Conservation (phyloP, 2,113 vertebrate species). For the Camelus bactrianus region DNA sequence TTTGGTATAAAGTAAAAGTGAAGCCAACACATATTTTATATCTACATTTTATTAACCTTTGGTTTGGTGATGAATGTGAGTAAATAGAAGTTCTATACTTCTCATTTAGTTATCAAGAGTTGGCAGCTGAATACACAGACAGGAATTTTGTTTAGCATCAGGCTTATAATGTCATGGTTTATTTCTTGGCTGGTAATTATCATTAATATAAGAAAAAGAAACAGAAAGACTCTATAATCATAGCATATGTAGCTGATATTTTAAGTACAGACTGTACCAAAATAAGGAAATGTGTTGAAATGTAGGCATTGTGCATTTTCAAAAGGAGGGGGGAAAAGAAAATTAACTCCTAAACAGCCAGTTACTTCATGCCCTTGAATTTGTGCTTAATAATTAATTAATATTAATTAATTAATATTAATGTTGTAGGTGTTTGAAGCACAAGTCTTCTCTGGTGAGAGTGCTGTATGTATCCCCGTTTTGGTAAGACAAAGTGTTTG, state of each 20-base stretch:
- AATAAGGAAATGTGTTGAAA: not conserved
- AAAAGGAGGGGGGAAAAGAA: not conserved
- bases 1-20: not conserved
- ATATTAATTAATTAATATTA: slow-evolving; percentile 58
- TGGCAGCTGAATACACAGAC: not conserved
- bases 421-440: slow-evolving; percentile 80
- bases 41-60: not conserved
- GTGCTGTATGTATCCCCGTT: slow-evolving; percentile 70
- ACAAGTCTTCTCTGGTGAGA: slow-evolving; percentile 80
- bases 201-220: not conserved
- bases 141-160: not conserved
- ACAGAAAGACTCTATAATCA: not conserved
- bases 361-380: not conserved
- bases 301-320: not conserved
- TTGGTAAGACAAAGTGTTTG: not conserved
- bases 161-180: not conserved
- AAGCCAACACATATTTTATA: not conserved
- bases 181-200: not conserved
- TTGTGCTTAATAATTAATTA: slow-evolving; percentile 29
- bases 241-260: not conserved
- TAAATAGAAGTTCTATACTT: not conserved
- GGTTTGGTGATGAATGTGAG: not conserved
- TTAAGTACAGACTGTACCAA: not conserved
- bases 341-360: not conserved
- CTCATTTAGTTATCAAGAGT: not conserved